phyloP scores from a whole-genome alignment of 2,797 vertebrate genomes.

The Pygocentrus nattereri region DNA sequence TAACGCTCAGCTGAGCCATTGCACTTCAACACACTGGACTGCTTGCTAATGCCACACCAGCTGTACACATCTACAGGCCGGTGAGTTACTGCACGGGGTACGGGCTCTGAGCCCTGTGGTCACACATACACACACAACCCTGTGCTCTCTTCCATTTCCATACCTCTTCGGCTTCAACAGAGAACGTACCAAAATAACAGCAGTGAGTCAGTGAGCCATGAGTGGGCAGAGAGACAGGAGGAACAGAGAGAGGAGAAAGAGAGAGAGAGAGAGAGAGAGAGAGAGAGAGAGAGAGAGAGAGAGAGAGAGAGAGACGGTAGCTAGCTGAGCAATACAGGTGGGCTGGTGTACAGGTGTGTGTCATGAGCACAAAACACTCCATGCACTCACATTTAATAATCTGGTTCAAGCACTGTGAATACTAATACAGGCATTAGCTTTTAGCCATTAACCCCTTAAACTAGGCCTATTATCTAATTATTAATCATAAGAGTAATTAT shows the following conservation, averaged over 20 bases:
- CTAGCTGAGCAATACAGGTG: constrained; percentile 11
- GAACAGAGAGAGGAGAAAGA: constrained; percentile 39
- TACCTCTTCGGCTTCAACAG: constrained; percentile 31
- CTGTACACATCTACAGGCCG: not conserved
- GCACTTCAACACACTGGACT: constrained; percentile 34
- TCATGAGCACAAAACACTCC: not conserved
- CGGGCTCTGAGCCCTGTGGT: not conserved
- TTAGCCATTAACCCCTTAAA: not conserved
- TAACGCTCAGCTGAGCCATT: constrained; percentile 33
- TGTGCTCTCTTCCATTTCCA: constrained; percentile 40
- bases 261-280: constrained; percentile 41
- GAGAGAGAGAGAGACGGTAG: not conserved
- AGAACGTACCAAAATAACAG: constrained; percentile 58
- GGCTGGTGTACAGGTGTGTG: constrained; percentile 15
- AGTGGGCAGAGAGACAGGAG: constrained; percentile 52
- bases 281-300: not conserved
- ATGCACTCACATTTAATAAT: not conserved
- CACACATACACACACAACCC: constrained; percentile 20
- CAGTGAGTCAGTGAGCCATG: constrained; percentile 56
- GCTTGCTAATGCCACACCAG: constrained; percentile 27
- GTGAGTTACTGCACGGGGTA: constrained; percentile 11
- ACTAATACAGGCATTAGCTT: not conserved
- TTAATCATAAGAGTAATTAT: not conserved
- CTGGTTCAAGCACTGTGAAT: not conserved
- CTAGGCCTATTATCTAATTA: not conserved